Evolutionary conservation across 2,888 invertebrate genomes (phyloP), one percentile per base, ranked within the genome.

Genomic region (Auanema sp.): DNA sequence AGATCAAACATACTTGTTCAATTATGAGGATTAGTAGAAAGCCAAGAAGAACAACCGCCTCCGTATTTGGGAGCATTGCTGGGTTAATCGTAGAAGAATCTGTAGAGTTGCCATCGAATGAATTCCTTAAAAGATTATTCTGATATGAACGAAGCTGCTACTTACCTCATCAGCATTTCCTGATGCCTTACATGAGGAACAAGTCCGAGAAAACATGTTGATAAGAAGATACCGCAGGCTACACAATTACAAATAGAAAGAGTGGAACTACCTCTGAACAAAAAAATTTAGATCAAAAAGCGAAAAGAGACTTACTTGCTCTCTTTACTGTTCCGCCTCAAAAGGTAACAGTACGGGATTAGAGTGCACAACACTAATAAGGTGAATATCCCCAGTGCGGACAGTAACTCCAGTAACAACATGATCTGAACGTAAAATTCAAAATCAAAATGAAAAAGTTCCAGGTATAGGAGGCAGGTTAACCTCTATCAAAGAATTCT

Each of bases 171-270:
- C 18, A 58, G 23, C 67, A 71, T 66, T 58, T 79, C 79, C 60
- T 79, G 80, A 58, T 70, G 68, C 18, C 77, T 58, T 8, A 87
- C 87, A 71, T 87, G 87, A 0, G 88, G 88, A 16, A 88, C 84
- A 12, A 88, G 80, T 69, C 88, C 87, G 42, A 88, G 80, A 43
- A 88, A 83, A 69, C 88, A 88, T 1, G 88, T 88, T 0, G 86
- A 87, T 65, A 88, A 81, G 79, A 88, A 88, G 1, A 88, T 88
- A 21, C 88, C 88, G 14, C 87, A 88, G 18, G 88, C 87, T 74
- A 86, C 87, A 77, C 88, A 88, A 71, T 79, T 81, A 55, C 73
- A 67, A 42, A 81, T 59, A 16, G 79, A 72, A 11, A 77, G 63
- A 18, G 66, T 16, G 12, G 54, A 56, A 11, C 58, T 24, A 24